phyloP scores from a whole-genome alignment of 1,140 invertebrate species.

The Spodoptera frugiperda region DNA sequence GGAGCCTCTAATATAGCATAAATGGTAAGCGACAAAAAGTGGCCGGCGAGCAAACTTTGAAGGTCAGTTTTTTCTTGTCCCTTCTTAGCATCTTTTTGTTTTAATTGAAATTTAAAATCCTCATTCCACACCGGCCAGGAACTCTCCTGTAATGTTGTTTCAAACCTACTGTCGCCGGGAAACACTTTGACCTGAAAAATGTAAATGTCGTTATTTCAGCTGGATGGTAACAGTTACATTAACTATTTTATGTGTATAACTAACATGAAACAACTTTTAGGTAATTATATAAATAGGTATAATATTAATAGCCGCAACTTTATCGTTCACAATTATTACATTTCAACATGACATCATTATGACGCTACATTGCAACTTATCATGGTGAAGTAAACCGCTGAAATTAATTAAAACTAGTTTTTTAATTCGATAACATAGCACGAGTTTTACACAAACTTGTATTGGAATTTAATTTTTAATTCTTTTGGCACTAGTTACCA shows the following conservation, averaged over 20 bases:
- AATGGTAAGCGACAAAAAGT: constrained; percentile 91
- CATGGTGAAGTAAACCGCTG: too few relatives aligned
- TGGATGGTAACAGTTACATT: neutral
- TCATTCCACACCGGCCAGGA: constrained; percentile 93
- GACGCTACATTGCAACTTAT: too few relatives aligned
- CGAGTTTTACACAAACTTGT: too few relatives aligned
- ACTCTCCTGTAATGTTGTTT: constrained; percentile 90
- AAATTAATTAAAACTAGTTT: too few relatives aligned
- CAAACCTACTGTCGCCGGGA: constrained; percentile 90
- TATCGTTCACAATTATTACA: too few relatives aligned
- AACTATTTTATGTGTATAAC: neutral
- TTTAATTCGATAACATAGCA: too few relatives aligned
- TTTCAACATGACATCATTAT: too few relatives aligned
- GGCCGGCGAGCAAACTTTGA: constrained; percentile 87
- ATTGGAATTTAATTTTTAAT: too few relatives aligned
- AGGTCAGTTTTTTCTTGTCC: constrained; percentile 71
- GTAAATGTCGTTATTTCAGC: constrained; percentile 7
- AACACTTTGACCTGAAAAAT: constrained; percentile 90
- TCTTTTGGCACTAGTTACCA: too few relatives aligned
- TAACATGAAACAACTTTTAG: neutral
- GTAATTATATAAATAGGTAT: too few relatives aligned
- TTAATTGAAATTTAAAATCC: constrained; percentile 90
- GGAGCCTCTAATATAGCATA: constrained; percentile 90
- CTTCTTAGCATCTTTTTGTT: constrained; percentile 80
- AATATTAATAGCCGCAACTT: too few relatives aligned